Conservation (phyloP, 2,797 vertebrate species). For the Sebastes wilsoni region DNA sequence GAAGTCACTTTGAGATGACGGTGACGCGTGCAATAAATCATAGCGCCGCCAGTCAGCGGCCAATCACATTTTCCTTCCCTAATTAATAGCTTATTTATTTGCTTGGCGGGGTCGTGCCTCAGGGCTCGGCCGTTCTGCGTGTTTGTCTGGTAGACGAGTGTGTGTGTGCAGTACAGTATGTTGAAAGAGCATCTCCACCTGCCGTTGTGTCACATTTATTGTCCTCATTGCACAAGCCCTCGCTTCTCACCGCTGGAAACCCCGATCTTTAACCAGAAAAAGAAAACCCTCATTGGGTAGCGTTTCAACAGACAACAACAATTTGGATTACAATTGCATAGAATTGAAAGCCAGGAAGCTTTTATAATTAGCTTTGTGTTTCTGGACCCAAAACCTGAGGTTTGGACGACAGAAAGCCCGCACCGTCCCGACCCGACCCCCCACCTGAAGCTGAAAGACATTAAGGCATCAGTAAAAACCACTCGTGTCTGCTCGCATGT, state of each 20-base stretch:
- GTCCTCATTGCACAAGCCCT: constrained; percentile 6
- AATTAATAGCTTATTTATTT: constrained; percentile 86
- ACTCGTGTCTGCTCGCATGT: constrained; percentile 72
- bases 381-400: constrained; percentile 36
- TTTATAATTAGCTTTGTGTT: constrained; percentile 51
- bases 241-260: constrained; percentile 19
- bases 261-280: neutral
- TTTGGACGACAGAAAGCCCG: constrained; percentile 50
- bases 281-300: neutral
- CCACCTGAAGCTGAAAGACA: constrained; percentile 72
- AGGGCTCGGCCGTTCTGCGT: constrained; percentile 20
- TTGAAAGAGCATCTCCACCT: constrained; percentile 62
- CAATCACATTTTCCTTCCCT: constrained; percentile 82
- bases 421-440: constrained; percentile 39
- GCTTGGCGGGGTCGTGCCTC: constrained; percentile 59
- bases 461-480: constrained; percentile 77
- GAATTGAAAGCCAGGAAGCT: constrained; percentile 37
- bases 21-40: constrained; percentile 85
- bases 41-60: constrained; percentile 64
- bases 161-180: constrained; percentile 7
- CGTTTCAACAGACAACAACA: constrained; percentile 38
- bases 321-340: constrained; percentile 27
- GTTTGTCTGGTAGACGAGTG: neutral
- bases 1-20: constrained; percentile 80
- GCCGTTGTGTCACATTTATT: constrained; percentile 27